Evolutionary conservation across 2,113 vertebrate species (phyloP).

Genomic region (Chascanopsetta lugubris): DNA sequence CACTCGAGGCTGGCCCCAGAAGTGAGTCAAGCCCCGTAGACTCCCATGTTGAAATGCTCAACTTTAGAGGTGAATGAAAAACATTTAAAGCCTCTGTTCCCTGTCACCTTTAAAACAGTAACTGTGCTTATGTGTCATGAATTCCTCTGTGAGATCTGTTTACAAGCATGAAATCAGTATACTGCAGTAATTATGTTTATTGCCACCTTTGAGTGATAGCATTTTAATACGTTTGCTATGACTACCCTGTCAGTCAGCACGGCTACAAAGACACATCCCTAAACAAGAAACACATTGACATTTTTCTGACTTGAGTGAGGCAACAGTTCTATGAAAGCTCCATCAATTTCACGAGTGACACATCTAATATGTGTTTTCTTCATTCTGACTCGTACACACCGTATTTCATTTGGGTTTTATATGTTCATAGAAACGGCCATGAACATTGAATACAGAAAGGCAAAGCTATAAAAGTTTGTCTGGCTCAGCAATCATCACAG

Average conservation of each 20-base stretch:
- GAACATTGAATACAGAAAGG: conserved; percentile 14
- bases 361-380: conserved; percentile 57
- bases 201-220: not conserved
- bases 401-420: conserved; percentile 48
- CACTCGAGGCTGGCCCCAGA: too few relatives aligned
- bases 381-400: conserved; percentile 40
- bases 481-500: too few relatives aligned
- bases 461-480: not conserved
- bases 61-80: too few relatives aligned
- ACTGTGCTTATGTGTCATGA: too few relatives aligned
- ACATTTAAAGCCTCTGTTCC: too few relatives aligned
- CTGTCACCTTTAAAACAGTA: too few relatives aligned
- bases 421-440: conserved; percentile 16
- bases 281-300: conserved; percentile 44
- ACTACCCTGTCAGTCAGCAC: conserved; percentile 3
- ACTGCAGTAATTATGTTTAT: not conserved
- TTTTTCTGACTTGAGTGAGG: conserved; percentile 24
- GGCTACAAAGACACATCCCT: conserved; percentile 17
- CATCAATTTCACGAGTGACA: conserved; percentile 62
- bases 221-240: conserved; percentile 8
- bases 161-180: not conserved
- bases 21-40: too few relatives aligned
- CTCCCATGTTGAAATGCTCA: too few relatives aligned
- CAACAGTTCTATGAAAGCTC: conserved; percentile 57
- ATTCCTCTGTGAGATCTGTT: too few relatives aligned